Evolutionary conservation across 2,888 invertebrate species (phyloP).

Genomic region (Andrena praecox): DNA sequence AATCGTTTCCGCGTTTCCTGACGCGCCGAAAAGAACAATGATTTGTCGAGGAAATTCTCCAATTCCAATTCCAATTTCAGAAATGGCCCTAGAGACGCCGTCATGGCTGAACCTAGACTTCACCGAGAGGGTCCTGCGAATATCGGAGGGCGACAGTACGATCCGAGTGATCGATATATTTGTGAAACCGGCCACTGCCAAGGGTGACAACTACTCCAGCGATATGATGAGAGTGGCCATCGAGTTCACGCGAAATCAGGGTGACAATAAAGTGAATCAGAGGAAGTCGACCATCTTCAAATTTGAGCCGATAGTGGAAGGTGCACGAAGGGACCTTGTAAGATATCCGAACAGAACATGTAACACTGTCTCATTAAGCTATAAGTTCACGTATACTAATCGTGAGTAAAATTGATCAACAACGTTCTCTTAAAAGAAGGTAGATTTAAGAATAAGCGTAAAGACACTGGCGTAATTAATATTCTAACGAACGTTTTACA

Average conservation of each 20-base stretch:
- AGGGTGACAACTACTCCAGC: conserved; percentile 83
- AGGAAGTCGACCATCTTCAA: conserved; percentile 78
- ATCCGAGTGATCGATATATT: conserved; percentile 75
- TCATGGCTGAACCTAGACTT: conserved; percentile 78
- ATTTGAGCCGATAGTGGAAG: conserved; percentile 83
- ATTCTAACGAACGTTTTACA: conserved; percentile 3
- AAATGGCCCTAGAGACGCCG: conserved; percentile 73
- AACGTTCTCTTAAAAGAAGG: background rate
- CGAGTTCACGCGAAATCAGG: conserved; percentile 67
- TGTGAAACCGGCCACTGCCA: conserved; percentile 78
- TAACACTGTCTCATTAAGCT: background rate
- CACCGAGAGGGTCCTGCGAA: conserved; percentile 75
- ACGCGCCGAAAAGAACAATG: conserved; percentile 68
- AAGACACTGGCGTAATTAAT: background rate
- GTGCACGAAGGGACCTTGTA: conserved; percentile 82
- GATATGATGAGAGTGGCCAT: conserved; percentile 78
- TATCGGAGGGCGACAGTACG: conserved; percentile 73
- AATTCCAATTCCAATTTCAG: conserved; percentile 76
- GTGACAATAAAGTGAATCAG: conserved; percentile 62
- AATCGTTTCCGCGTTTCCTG: conserved; percentile 71
- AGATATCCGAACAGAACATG: conserved; percentile 17
- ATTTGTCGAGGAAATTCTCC: conserved; percentile 75
- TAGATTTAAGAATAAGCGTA: background rate
- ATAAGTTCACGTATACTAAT: background rate
- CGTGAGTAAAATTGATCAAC: background rate